Evolutionary conservation across 30 jellyfish, hydroid and myxozoan genomes (phyloP).

Genomic region (Pseudorhiza aurosa): DNA sequence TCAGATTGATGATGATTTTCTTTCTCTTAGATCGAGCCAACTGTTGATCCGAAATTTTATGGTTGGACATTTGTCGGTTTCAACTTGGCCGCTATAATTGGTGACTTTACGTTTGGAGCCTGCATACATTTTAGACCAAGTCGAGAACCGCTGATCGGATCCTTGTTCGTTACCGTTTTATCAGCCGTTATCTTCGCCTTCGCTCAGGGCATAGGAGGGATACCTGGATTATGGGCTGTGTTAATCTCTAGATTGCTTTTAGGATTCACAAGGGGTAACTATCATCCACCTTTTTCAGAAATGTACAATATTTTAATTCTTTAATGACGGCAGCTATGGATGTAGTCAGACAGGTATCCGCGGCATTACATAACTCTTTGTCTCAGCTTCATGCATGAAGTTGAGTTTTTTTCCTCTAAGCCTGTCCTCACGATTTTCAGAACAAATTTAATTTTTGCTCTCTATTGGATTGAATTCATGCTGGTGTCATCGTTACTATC

Average conservation of each 20-base stretch:
- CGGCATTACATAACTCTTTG: too few species aligned
- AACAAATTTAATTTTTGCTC: too few species aligned
- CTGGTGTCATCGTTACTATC: too few species aligned
- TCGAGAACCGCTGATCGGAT: constrained; percentile 54
- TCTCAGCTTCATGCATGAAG: too few species aligned
- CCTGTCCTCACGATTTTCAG: too few species aligned
- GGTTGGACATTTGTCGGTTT: constrained; percentile 73
- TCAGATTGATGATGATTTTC: not conserved
- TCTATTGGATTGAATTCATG: too few species aligned
- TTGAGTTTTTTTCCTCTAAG: too few species aligned
- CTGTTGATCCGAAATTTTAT: constrained; percentile 30
- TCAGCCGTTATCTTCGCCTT: constrained; percentile 53
- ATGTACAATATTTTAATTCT: too few species aligned
- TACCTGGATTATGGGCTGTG: constrained; percentile 21
- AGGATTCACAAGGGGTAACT: constrained; percentile 40
- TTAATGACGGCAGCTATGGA: too few species aligned
- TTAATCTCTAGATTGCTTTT: constrained; percentile 12
- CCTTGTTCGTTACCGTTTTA: constrained; percentile 13
- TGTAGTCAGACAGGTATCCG: too few species aligned
- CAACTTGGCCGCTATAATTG: constrained; percentile 46
- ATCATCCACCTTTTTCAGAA: too few species aligned
- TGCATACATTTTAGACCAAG: constrained; percentile 47
- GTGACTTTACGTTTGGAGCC: constrained; percentile 37
- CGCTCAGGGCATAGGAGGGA: constrained; percentile 63
- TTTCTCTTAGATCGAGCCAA: constrained; percentile 19